Evolutionary conservation across 30 jellyfish, hydroid and myxozoan genomes (phyloP), one percentile per base, ranked within the genome.

Genomic region (Sanderia malayensis): DNA sequence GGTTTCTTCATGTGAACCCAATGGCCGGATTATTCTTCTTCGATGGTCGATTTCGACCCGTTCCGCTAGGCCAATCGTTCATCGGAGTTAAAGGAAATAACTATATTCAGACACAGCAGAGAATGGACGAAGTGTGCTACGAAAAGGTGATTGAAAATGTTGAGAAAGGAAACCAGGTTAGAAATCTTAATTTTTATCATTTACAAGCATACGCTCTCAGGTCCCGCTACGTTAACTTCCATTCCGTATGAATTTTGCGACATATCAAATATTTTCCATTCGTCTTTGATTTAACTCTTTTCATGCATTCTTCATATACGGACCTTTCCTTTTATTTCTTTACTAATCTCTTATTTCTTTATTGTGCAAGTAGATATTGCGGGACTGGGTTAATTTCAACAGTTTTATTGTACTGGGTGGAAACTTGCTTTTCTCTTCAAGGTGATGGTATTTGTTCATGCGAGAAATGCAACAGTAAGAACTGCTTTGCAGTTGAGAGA

Each of bases 381-480:
- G n/a, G n/a, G n/a, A n/a, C n/a, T n/a, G n/a, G n/a, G n/a, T n/a
- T n/a, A n/a, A n/a, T n/a, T n/a, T n/a, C n/a, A n/a, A n/a, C n/a
- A n/a, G n/a, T n/a, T n/a, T n/a, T n/a, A n/a, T n/a, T n/a, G n/a
- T n/a, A n/a, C n/a, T n/a, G n/a, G n/a, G n/a, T n/a, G n/a, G n/a
- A n/a, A n/a, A n/a, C n/a, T n/a, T n/a, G 9, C 6, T 57, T 57
- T 21, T 31, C 23, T 24, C 11, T 32, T 22, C 33, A 0, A 92
- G 98, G 99, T 94, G 46, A 94, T 94, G 97, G 96, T 94, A 4
- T 94, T 94, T 82, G 99, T 94, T 4, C 99, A 94, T 82, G 96
- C 99, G 37, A 75, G 99, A 41, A 87, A 86, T 64, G 97, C 99
- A 2, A 94, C 99, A 8, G 97, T 86, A 13, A 82, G 90, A 23